These are phyloP conservation scores for Ispidina lecontei DNA, from an alignment of 2,797 vertebrate genomes.

Conservation along the genomic window DNA sequence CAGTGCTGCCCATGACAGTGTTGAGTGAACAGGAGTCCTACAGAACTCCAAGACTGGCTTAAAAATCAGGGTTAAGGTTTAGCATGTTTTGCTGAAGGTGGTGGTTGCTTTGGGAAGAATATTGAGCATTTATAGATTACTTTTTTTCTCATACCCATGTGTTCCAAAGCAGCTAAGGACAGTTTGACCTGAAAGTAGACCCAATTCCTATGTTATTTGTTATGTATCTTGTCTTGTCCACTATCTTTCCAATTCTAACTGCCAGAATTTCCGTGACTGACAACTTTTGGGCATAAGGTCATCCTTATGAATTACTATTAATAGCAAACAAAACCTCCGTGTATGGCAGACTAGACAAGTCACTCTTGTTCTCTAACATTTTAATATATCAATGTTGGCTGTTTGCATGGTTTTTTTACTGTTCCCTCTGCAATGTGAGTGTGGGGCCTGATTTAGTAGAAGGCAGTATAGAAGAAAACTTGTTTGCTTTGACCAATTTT, in stretches of 20 bases:
- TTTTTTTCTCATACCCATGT: background rate
- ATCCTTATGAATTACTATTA: background rate
- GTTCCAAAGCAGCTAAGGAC: background rate
- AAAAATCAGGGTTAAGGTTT: background rate
- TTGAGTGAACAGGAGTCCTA: background rate
- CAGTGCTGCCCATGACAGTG: background rate
- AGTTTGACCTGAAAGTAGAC: background rate
- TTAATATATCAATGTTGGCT: background rate
- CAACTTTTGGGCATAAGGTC: background rate
- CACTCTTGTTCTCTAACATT: background rate
- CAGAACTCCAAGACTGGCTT: background rate
- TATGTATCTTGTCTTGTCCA: background rate
- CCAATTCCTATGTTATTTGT: background rate
- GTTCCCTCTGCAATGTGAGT: background rate
- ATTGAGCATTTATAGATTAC: background rate
- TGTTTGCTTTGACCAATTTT: background rate
- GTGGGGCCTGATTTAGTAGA: background rate
- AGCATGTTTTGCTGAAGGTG: background rate
- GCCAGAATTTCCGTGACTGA: background rate
- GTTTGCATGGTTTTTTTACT: background rate
- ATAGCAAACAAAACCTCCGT: rapidly evolving
- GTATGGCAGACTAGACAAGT: background rate
- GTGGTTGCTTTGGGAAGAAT: background rate
- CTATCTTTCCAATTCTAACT: background rate
- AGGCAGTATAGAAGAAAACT: background rate